phyloP scores from a whole-genome alignment of 2,113 vertebrate genomes.

The Paramormyrops kingsleyae region DNA sequence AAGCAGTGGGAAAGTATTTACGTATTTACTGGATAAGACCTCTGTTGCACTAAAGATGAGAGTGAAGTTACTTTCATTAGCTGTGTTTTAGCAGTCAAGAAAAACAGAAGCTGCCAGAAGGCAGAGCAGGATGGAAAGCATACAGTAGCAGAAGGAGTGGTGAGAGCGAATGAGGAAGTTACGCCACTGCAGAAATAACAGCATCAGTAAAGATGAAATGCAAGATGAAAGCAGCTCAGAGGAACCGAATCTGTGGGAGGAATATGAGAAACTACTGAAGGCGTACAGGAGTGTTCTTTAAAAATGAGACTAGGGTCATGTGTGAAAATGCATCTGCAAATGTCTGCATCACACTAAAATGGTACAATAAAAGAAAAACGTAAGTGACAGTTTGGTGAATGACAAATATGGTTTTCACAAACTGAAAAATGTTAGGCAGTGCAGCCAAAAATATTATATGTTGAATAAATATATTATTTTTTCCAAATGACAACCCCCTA shows the following conservation, averaged over 20 bases:
- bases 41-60: not conserved
- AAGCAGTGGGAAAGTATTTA: not conserved
- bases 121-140: not conserved
- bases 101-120: not conserved
- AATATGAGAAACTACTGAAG: not conserved
- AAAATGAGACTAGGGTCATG: not conserved
- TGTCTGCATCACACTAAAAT: not conserved
- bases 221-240: not conserved
- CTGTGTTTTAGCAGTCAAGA: not conserved
- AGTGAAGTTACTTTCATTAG: not conserved
- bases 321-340: not conserved
- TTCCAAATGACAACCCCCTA: not conserved
- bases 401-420: not conserved
- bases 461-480: not conserved
- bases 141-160: not conserved
- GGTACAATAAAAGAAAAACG: not conserved
- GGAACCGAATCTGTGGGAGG: not conserved
- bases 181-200: not conserved
- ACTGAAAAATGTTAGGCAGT: not conserved
- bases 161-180: not conserved
- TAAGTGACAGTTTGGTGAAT: not conserved
- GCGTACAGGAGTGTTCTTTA: not conserved
- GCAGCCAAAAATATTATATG: not conserved
- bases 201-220: not conserved
- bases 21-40: not conserved